Evolutionary conservation across 2,888 invertebrate genomes (phyloP), one percentile per base, ranked within the genome.

Genomic region (Neoitamus cyanurus): DNA sequence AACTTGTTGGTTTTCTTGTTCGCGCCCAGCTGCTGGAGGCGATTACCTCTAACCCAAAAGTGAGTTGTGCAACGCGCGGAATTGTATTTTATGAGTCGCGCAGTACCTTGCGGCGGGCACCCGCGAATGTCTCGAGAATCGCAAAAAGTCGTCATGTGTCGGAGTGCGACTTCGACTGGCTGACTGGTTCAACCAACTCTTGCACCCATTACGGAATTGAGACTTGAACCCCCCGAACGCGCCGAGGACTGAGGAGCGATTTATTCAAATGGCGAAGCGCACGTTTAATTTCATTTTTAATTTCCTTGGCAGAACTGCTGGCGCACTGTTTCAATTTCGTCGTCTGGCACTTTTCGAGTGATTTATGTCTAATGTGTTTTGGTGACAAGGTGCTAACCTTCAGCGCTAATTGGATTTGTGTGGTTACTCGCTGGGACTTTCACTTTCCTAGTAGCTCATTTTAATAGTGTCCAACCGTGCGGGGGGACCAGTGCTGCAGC

Each of bases 311-410:
- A 70, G 25, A 28, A 42, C 9, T 46, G 46, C n/a, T 5, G 13
- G 25, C 15, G 70, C 42, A 42, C 36, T 72, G 28, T 83, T 83
- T 83, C 42, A 72, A 83, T 83, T 25, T 83, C n/a, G 42, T 30
- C 31, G 15, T 70, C n/a, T 70, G 37, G 69, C 15, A 30, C 30
- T 72, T 82, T 30, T 72, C 28, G 30, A 70, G 70, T 80, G 78
- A 84, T 80, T 84, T 80, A 48, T 82, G 48, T 70, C 80, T 48
- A 80, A 84, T 70, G 15, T 25, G 80, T 48, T 82, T 84, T 84
- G 82, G 80, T 84, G 84, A 80, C 84, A 84, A 84, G 84, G 80
- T 82, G 80, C 42, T 72, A 80, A 31, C 84, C 84, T 84, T 84
- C 84, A 28, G 4, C 7, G 9, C 68, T 84, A 77, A 77, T 84